Base-by-base conservation (phyloP, 1,140 invertebrate genomes). In the Aricia agestis region DNA sequence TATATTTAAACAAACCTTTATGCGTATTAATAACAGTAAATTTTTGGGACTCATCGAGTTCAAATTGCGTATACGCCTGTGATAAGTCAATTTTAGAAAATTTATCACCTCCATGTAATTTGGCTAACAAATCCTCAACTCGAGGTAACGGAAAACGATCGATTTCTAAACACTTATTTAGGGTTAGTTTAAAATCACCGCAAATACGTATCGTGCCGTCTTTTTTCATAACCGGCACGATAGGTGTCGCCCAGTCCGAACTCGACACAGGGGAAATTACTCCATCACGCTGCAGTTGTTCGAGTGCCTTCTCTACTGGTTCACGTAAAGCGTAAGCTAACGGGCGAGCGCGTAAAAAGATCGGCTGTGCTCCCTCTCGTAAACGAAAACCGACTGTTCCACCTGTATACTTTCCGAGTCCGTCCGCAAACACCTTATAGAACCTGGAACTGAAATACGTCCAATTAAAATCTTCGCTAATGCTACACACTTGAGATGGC, bases 81-180 rank as follows among this genome's bases (percentile, higher is more conserved):
- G 76, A 82, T 25, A 92, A 74, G 76, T 91, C 87, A 2, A 84
- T 70, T 80, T 89, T 91, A 58, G 72, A 71, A 76, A 84, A 91
- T 36, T 70, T 68, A 42, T 76, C 15, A 7, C 79, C 82, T 1
- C 82, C 83, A 6, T 76, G 31, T 11, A 92, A 73, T 18, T 69
- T 65, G 6, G 72, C 69, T 68, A 88, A 79, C 66, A 90, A 70
- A 66, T 90, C 83, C 6, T 87, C 82, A 6, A 84, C 73, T 17
- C 66, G 70, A 0, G 89, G 87, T 41, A 92, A 70, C 0, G 86
- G 89, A 73, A 85, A 82, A 36, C 82, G 80, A 41, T 87, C 80
- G 19, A 86, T 79, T 59, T 79, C 72, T 45, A 90, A 66, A 18
- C 72, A 72, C 63, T 75, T 81, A 73, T 92, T 83, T 45, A 83